Evolutionary conservation across 2,113 vertebrate genomes (phyloP).

Genomic region (Ailuropoda melanoleuca): DNA sequence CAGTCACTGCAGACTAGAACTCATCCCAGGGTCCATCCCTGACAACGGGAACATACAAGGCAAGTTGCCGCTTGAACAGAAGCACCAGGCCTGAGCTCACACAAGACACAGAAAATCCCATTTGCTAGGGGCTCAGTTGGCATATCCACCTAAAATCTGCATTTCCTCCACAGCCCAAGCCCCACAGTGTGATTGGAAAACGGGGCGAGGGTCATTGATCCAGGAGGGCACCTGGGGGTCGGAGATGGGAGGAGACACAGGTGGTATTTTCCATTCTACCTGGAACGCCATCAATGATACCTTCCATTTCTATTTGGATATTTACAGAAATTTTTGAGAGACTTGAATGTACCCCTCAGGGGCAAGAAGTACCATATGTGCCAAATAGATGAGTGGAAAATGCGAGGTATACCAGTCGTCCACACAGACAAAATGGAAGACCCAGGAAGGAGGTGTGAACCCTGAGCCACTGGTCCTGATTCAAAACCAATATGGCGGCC

Average conservation of each 20-base stretch:
- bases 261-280: neutral
- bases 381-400: rapidly evolving
- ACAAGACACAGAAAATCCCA: rapidly evolving
- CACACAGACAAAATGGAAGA: rapidly evolving
- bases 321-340: neutral
- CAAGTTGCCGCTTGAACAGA: rapidly evolving
- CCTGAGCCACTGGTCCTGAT: neutral
- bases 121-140: rapidly evolving
- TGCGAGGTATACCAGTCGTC: rapidly evolving
- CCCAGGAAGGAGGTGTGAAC: rapidly evolving
- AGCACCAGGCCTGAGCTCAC: rapidly evolving
- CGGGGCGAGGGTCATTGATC: rapidly evolving
- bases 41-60: rapidly evolving
- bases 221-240: neutral
- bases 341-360: rapidly evolving
- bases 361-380: rapidly evolving
- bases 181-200: rapidly evolving
- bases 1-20: rapidly evolving
- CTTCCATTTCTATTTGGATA: neutral
- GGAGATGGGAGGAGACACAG: neutral
- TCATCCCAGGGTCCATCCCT: rapidly evolving
- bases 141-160: rapidly evolving
- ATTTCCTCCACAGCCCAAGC: rapidly evolving
- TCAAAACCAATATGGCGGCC: neutral
- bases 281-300: rapidly evolving